A percentile compares a stretch with the other conserved stretches of the same genome.
Conservation (phyloP, 30 jellyfish, hydroid and myxozoan species). For the Clytia hemisphaerica region DNA sequence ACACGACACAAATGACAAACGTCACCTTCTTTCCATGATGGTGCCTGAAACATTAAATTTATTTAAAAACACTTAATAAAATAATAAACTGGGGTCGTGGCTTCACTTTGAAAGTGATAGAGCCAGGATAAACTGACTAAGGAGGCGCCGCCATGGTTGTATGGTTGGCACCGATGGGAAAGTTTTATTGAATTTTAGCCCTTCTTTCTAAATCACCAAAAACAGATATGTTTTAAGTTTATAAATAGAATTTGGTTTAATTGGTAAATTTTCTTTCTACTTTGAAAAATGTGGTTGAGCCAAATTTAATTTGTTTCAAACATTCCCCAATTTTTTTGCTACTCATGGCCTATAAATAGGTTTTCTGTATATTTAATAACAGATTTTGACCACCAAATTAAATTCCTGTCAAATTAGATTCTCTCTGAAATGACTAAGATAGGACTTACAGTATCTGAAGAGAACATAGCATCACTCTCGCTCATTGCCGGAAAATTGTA, state of each 20-base stretch:
- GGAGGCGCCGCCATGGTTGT: neutral
- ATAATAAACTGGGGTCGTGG: neutral
- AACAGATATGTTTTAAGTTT: neutral
- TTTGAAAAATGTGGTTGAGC: too few species aligned
- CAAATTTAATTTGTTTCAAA: too few species aligned
- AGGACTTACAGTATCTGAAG: slow-evolving; percentile 73
- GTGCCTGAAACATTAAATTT: slow-evolving; percentile 50
- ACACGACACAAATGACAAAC: slow-evolving; percentile 80
- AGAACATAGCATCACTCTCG: slow-evolving; percentile 92
- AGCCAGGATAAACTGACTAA: neutral
- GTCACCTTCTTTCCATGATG: slow-evolving; percentile 96
- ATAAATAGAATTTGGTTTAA: too few species aligned
- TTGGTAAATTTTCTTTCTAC: too few species aligned
- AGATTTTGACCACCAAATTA: too few species aligned
- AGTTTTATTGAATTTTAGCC: neutral
- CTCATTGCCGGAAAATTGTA: slow-evolving; percentile 64
- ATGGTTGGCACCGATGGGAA: neutral
- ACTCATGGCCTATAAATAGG: too few species aligned
- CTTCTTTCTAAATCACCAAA: neutral
- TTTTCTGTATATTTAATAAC: too few species aligned
- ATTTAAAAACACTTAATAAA: neutral
- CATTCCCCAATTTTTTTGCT: too few species aligned
- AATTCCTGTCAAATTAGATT: too few species aligned
- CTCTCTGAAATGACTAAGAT: too few species aligned
- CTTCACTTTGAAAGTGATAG: neutral